phyloP scores from a whole-genome alignment of 1,140 invertebrate species.

The Drosophila sp. region DNA sequence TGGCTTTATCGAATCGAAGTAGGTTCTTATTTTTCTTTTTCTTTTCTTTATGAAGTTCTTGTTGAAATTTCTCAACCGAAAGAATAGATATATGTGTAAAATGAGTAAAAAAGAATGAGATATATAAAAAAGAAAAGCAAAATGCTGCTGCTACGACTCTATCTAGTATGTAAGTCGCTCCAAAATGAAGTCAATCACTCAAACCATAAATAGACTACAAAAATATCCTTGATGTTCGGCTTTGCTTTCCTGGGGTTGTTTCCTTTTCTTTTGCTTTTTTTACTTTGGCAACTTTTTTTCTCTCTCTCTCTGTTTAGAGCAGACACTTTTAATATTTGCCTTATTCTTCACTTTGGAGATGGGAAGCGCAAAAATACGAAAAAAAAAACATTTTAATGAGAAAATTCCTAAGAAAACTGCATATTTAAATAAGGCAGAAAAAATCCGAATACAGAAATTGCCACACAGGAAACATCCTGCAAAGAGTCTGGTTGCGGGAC shows the following conservation, averaged over 20 bases:
- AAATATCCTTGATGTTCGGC: constrained; percentile 15
- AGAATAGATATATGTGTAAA: constrained; percentile 8
- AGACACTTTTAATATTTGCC: constrained; percentile 79
- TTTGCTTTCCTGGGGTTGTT: constrained; percentile 57
- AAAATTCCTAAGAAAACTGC: constrained; percentile 80
- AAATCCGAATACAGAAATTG: constrained; percentile 31
- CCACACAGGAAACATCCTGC: constrained; percentile 66
- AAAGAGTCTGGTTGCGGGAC: constrained; percentile 5
- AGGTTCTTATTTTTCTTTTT: constrained; percentile 57
- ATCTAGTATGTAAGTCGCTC: constrained; percentile 5
- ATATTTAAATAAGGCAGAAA: constrained; percentile 70
- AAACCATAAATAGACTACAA: constrained; percentile 43
- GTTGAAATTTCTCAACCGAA: too few relatives aligned
- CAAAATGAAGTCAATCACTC: constrained; percentile 72
- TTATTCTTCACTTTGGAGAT: constrained; percentile 40
- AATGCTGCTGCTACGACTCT: background rate
- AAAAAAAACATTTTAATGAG: constrained; percentile 71
- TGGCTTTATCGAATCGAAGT: constrained; percentile 31
- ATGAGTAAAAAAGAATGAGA: constrained; percentile 48
- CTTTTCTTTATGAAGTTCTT: constrained; percentile 62
- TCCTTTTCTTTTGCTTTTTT: constrained; percentile 47
- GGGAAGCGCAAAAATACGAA: constrained; percentile 17
- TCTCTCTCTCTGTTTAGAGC: constrained; percentile 48
- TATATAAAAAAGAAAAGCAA: background rate
- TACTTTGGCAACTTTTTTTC: background rate